These are phyloP conservation scores for Rutpela maculata DNA, from an alignment of 2,888 invertebrate genomes.

Conservation along the genomic window DNA sequence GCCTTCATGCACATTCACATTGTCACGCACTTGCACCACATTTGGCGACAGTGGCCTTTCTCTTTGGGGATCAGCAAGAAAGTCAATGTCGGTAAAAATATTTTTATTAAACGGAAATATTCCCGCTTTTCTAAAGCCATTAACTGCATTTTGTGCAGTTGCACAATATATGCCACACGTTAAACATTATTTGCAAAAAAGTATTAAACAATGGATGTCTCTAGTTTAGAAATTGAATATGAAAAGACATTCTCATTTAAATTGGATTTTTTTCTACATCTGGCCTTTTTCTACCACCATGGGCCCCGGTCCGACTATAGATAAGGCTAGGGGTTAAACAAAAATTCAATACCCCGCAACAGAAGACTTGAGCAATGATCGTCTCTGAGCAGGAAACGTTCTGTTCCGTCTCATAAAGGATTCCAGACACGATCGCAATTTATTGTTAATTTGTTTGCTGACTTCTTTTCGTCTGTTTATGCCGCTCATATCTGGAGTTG, in stretches of 20 bases:
- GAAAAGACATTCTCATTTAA: too few species aligned
- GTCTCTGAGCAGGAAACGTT: background rate
- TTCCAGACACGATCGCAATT: slow-evolving; percentile 3
- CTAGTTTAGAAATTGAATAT: too few species aligned
- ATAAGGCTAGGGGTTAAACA: too few species aligned
- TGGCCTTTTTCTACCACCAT: too few species aligned
- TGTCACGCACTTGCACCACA: too few species aligned
- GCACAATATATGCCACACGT: background rate
- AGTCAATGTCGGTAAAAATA: background rate
- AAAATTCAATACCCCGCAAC: background rate
- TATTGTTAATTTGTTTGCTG: slow-evolving; percentile 1
- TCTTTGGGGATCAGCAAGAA: background rate
- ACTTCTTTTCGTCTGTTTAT: slow-evolving; percentile 11
- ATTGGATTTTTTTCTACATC: too few species aligned
- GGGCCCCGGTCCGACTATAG: too few species aligned
- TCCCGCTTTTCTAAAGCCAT: background rate
- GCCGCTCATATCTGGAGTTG: slow-evolving; percentile 2
- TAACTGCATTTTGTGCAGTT: background rate
- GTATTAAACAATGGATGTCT: too few species aligned
- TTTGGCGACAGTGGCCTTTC: too few species aligned
- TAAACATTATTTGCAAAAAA: too few species aligned
- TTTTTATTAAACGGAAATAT: background rate
- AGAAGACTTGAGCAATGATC: background rate
- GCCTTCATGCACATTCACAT: too few species aligned
- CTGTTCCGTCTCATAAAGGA: background rate